Conservation (phyloP, 2,797 vertebrate species). For the Acomys russatus region DNA sequence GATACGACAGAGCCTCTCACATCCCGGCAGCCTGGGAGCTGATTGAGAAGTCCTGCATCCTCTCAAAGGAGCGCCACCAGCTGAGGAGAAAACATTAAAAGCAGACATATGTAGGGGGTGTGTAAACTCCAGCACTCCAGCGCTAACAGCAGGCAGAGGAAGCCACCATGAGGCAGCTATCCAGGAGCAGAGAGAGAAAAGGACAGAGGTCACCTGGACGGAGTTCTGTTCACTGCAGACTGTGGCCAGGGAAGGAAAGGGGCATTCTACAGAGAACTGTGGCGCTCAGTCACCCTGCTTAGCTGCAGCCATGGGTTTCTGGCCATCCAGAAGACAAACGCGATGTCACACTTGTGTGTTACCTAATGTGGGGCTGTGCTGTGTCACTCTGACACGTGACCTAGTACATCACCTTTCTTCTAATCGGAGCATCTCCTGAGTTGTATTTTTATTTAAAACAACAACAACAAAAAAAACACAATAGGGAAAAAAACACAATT, state of each 20-base stretch:
- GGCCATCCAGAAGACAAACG: conserved; percentile 48
- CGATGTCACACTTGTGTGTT: conserved; percentile 3
- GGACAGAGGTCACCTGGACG: neutral
- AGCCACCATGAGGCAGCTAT: neutral
- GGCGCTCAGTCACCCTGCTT: neutral
- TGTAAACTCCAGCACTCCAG: too few species aligned
- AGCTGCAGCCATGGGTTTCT: conserved; percentile 1
- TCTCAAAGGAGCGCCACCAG: neutral
- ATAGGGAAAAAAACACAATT: conserved; percentile 57
- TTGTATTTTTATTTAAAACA: conserved; percentile 33
- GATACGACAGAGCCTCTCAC: neutral
- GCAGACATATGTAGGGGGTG: too few species aligned
- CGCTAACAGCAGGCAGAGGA: neutral
- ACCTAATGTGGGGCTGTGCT: conserved; percentile 29
- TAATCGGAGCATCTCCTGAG: conserved; percentile 51
- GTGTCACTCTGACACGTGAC: neutral
- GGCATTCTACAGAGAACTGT: neutral
- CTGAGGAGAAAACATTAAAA: neutral
- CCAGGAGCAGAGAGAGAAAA: neutral
- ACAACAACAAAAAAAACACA: conserved; percentile 57
- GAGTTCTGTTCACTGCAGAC: neutral
- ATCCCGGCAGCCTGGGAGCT: neutral
- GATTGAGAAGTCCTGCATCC: neutral
- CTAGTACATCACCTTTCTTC: conserved; percentile 62
- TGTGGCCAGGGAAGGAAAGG: neutral